Conservation (phyloP, 2,113 vertebrate genomes). For the Anguilla rostrata region DNA sequence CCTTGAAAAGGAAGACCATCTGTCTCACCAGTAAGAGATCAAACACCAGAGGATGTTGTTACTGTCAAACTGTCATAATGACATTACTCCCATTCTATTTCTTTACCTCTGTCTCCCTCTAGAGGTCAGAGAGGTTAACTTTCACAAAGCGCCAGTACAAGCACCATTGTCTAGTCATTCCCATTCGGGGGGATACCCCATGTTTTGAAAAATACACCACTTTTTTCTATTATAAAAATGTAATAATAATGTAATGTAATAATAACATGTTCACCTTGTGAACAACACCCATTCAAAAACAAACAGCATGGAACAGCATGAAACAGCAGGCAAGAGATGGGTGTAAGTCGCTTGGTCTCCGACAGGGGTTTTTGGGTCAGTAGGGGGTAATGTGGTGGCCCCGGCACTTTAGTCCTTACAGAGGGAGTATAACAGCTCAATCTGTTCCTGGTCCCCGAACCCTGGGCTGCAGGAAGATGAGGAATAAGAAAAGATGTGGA, state of each 20-base stretch:
- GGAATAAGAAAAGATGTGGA: slow-evolving; percentile 1
- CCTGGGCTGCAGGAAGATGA: slow-evolving; percentile 53
- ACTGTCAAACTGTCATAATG: neutral
- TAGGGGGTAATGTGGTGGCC: neutral
- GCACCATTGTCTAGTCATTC: neutral
- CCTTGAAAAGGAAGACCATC: neutral
- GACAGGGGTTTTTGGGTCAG: neutral
- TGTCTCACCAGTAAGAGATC: neutral
- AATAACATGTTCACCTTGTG: neutral
- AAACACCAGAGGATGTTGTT: neutral
- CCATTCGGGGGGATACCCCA: neutral
- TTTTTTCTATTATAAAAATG: neutral
- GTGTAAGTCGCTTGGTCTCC: neutral
- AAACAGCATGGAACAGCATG: neutral
- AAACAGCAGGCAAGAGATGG: neutral
- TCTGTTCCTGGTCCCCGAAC: slow-evolving; percentile 68
- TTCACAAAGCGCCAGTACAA: neutral
- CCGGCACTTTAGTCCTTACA: slow-evolving; percentile 37
- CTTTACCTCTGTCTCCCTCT: slow-evolving; percentile 12
- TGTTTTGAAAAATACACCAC: too few relatives aligned
- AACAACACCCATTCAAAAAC: neutral
- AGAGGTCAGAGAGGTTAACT: neutral
- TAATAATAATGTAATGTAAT: neutral
- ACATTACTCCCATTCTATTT: neutral
- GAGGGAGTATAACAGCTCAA: slow-evolving; percentile 62